Evolutionary conservation across 2,113 vertebrate species (phyloP), one percentile per base, ranked within the genome.

Genomic region (Orthonyx spaldingii): DNA sequence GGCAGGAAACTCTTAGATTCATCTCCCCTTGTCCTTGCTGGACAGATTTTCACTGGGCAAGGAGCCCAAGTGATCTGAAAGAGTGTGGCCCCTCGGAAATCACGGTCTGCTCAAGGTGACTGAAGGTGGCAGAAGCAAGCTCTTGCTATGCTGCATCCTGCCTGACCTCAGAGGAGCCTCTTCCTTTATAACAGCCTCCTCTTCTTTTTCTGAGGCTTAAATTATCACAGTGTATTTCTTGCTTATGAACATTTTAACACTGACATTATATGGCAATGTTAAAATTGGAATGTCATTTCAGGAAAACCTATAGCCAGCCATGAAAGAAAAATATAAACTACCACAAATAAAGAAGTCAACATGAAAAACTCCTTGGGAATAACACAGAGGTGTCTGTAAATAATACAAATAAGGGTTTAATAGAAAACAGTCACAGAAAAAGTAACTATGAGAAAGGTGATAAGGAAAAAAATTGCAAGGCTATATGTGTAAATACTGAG

Each of bases 241-340:
- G 46, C 53, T 95, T 61, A 53, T 0, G 4, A 93, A 33, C 50
- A 19, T 69, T 85, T 90, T 90, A 95, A 80, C 32, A 33, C 39
- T n/a, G 82, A 57, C 59, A 17, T 88, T 93, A 85, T 72, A 95
- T 27, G 81, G 68, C 84, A 28, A 32, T 77, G 78, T 59, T 88
- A 93, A 95, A 95, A 95, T 85, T 91, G 78, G 70, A 95, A 83
- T 85, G 89, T 91, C 75, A 35, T 93, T 90, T 72, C 66, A 77
- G 63, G 84, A 90, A 93, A 88, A 90, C 79, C 79, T 70, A 95
- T 9, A 78, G 72, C 65, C 77, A 77, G n/a, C 47, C 83, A 37
- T 26, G 71, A 94, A 92, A 86, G 84, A 75, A 84, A 85, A 94
- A 90, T 47, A 86, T 27, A 84, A 92, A 88, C 33, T 59, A 56